phyloP scores from a whole-genome alignment of 2,113 vertebrate species.

The Malurus melanocephalus region DNA sequence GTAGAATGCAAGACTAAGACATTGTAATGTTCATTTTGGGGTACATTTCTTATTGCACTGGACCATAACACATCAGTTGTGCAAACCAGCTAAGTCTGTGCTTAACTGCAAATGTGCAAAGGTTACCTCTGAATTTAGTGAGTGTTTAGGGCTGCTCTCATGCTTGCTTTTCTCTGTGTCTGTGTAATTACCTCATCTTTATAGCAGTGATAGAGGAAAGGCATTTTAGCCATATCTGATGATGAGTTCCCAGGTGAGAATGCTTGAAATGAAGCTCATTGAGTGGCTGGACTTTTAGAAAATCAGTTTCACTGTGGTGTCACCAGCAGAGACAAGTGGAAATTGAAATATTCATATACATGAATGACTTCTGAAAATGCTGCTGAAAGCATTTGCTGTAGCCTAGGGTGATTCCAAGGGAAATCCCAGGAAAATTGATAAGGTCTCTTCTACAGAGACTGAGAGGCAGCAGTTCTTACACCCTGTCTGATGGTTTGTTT shows the following conservation, averaged over 20 bases:
- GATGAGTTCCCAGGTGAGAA: background rate
- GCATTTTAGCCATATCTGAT: background rate
- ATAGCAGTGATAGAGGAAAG: background rate
- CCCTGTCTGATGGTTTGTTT: background rate
- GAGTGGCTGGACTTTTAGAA: background rate
- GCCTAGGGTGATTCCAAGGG: background rate
- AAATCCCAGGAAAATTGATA: background rate
- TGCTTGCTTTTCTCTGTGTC: background rate
- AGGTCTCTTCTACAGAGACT: background rate
- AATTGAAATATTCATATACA: background rate
- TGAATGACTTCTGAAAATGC: background rate
- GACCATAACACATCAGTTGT: background rate
- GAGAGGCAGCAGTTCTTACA: background rate
- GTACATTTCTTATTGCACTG: background rate
- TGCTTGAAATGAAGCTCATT: background rate
- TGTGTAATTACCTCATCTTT: background rate
- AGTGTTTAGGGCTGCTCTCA: background rate
- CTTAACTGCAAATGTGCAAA: background rate
- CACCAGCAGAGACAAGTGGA: background rate
- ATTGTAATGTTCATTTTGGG: fast-evolving
- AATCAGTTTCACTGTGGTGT: background rate
- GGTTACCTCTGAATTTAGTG: background rate
- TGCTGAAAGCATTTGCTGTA: background rate
- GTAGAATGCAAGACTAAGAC: background rate
- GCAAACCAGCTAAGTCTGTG: background rate